Percentiles rank a stretch among this genome's conserved stretches.
phyloP scores from a whole-genome alignment of 2,113 vertebrate genomes.

The Brachirus orientalis region DNA sequence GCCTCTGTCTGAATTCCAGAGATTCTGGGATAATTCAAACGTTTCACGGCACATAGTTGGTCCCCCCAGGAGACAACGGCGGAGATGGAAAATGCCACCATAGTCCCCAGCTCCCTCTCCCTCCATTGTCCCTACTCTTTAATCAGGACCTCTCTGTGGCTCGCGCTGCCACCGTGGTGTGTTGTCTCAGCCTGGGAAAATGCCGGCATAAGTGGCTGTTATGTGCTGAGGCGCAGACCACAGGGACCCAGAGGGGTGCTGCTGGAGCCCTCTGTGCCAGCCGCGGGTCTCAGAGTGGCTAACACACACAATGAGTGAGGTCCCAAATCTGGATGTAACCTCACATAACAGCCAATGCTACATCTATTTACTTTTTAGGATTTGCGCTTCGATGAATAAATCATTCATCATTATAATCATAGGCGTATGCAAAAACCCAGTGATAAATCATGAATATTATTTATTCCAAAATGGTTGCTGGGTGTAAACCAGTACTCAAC shows the following conservation, averaged over 20 bases:
- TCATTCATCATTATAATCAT: constrained; percentile 57
- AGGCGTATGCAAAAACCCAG: constrained; percentile 44
- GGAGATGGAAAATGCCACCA: constrained; percentile 81
- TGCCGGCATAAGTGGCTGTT: constrained; percentile 78
- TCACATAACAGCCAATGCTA: constrained; percentile 53
- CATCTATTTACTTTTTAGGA: constrained; percentile 63
- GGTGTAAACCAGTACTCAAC: constrained; percentile 48
- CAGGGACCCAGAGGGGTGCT: constrained; percentile 71
- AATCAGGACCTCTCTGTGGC: constrained; percentile 80
- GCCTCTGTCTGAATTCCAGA: constrained; percentile 82
- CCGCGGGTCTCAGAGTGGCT: constrained; percentile 64
- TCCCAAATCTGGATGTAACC: constrained; percentile 53
- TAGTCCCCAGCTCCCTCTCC: constrained; percentile 70
- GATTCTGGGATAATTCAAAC: constrained; percentile 84
- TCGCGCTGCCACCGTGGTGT: constrained; percentile 78
- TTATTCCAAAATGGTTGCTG: constrained; percentile 36
- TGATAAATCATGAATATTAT: constrained; percentile 64
- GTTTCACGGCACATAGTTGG: constrained; percentile 80
- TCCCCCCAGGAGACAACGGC: constrained; percentile 76
- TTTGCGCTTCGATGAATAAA: constrained; percentile 46
- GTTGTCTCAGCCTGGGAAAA: constrained; percentile 83
- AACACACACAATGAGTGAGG: constrained; percentile 66
- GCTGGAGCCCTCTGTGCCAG: constrained; percentile 72
- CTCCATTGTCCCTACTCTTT: constrained; percentile 83
- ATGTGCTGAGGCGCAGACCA: constrained; percentile 68